These are phyloP conservation scores for Stichopus horrens DNA, from an alignment of 53 echinoderm and acorn worm genomes.

Conservation along the genomic window DNA sequence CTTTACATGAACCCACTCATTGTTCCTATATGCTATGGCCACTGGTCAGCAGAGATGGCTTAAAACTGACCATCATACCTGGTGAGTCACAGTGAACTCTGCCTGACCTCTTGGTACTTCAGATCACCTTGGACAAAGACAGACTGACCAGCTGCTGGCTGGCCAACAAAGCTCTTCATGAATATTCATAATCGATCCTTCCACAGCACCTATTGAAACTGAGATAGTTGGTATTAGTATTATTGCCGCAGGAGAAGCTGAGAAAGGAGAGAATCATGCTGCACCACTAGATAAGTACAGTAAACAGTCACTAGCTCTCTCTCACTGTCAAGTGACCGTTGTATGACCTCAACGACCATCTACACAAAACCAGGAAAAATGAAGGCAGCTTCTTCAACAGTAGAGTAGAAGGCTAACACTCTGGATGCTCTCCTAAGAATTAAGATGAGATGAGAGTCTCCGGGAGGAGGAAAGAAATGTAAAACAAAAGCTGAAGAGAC, in stretches of 20 bases:
- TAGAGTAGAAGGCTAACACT: too few relatives aligned
- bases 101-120: not conserved
- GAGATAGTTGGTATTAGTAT: too few relatives aligned
- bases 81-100: slow-evolving; percentile 16
- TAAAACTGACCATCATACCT: slow-evolving; percentile 2
- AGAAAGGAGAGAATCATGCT: too few relatives aligned
- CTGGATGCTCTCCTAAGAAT: too few relatives aligned
- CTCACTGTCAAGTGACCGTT: not conserved
- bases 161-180: not conserved
- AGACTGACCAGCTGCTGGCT: not conserved
- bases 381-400: not conserved
- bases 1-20: not conserved
- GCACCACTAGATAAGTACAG: too few relatives aligned
- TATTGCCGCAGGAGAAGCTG: too few relatives aligned
- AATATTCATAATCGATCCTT: not conserved
- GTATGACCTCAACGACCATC: not conserved
- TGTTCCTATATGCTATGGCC: not conserved
- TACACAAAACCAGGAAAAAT: not conserved
- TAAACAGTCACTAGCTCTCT: too few relatives aligned
- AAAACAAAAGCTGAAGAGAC: too few relatives aligned
- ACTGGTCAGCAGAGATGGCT: not conserved
- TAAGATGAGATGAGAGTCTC: too few relatives aligned
- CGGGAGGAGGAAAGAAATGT: too few relatives aligned
- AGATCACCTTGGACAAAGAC: not conserved
- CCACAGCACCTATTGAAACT: too few relatives aligned